A percentile compares a stretch with the other conserved stretches of the same genome.
These are phyloP conservation scores for Ailurus styani DNA, from an alignment of 2,113 vertebrate genomes.

Conservation along the genomic window DNA sequence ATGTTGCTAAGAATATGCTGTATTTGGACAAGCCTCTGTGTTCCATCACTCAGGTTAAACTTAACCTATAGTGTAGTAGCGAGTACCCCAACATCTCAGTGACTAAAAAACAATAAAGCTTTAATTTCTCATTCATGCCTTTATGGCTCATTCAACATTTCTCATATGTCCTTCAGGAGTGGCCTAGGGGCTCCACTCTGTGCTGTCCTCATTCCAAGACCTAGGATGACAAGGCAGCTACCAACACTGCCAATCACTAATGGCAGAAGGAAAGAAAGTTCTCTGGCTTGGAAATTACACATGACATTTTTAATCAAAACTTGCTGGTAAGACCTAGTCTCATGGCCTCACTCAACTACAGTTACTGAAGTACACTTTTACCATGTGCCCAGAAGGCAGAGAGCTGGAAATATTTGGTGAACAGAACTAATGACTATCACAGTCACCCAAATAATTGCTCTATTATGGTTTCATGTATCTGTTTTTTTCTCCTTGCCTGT, in stretches of 20 bases:
- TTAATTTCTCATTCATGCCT: neutral
- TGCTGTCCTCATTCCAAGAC: neutral
- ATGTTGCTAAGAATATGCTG: neutral
- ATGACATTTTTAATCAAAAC: slow-evolving; percentile 32
- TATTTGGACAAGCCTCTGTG: neutral
- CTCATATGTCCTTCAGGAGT: neutral
- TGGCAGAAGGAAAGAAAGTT: neutral
- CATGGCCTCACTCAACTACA: neutral
- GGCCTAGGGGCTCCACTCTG: neutral
- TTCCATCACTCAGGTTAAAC: neutral
- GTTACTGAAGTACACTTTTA: neutral
- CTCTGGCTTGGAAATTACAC: neutral
- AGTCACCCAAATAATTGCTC: slow-evolving; percentile 17
- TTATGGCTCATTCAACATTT: neutral
- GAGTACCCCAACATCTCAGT: neutral
- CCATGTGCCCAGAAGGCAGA: neutral
- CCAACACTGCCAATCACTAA: neutral
- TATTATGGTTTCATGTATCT: slow-evolving; percentile 2
- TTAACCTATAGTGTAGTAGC: neutral
- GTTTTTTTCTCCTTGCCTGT: slow-evolving; percentile 28
- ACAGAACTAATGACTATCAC: slow-evolving; percentile 23
- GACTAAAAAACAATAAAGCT: neutral
- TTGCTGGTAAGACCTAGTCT: neutral
- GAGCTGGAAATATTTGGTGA: slow-evolving; percentile 21
- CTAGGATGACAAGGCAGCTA: neutral